Evolutionary conservation across 2,113 vertebrate genomes (phyloP).

Genomic region (Riparia riparia): DNA sequence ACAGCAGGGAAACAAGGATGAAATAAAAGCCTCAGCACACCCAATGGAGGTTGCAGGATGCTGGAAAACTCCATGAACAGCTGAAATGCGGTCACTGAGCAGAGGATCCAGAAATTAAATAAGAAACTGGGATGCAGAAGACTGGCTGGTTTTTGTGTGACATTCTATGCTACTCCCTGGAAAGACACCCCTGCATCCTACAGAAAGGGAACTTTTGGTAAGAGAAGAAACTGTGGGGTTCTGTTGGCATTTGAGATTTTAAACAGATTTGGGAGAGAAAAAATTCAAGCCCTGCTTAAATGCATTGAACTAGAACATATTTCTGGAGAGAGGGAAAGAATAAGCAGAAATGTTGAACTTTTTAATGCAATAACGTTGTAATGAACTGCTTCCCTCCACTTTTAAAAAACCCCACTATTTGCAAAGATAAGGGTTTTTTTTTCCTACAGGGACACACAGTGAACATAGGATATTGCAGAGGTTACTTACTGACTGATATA

Average conservation of each 20-base stretch:
- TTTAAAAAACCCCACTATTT: background rate
- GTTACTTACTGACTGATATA: background rate
- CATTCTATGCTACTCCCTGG: background rate
- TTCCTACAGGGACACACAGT: background rate
- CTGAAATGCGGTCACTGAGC: constrained; percentile 1
- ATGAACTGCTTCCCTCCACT: background rate
- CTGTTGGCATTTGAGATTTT: background rate
- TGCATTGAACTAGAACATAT: background rate
- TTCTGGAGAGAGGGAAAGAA: background rate
- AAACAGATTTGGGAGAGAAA: background rate
- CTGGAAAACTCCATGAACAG: background rate
- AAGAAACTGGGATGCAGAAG: background rate
- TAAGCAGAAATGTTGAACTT: background rate
- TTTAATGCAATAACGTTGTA: background rate
- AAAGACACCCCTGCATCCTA: background rate
- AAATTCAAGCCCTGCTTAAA: background rate
- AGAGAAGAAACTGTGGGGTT: background rate
- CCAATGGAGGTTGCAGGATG: background rate
- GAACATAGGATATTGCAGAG: background rate
- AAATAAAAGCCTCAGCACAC: background rate
- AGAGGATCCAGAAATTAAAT: background rate
- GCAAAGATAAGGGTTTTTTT: background rate
- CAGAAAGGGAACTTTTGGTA: background rate
- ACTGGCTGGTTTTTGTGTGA: background rate
- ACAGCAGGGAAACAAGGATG: background rate